Percentiles rank a stretch among this genome's conserved stretches.
phyloP scores from a whole-genome alignment of 2,797 vertebrate genomes.

The Sardinella longiceps region DNA sequence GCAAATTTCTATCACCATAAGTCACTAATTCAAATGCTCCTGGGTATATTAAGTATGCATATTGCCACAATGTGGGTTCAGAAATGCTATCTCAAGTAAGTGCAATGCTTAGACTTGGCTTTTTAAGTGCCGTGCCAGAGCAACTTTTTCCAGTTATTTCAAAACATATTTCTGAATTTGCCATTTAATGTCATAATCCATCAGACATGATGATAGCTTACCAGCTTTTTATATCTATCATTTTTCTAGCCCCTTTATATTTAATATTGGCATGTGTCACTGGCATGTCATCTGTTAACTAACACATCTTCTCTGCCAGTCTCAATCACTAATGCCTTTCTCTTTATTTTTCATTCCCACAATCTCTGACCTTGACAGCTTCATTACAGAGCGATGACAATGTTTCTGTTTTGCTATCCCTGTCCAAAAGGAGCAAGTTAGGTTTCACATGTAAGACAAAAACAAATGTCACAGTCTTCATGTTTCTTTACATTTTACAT shows the following conservation, averaged over 20 bases:
- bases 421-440: neutral
- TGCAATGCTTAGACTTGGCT: neutral
- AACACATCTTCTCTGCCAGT: neutral
- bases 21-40: conserved; percentile 15
- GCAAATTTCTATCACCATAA: conserved; percentile 21
- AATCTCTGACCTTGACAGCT: neutral
- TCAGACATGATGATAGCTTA: neutral
- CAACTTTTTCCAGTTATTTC: neutral
- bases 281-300: neutral
- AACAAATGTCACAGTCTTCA: too few relatives aligned
- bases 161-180: neutral
- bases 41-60: conserved; percentile 18
- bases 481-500: too few relatives aligned
- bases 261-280: neutral
- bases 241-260: neutral
- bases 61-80: neutral
- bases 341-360: neutral
- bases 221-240: neutral
- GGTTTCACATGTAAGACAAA: neutral
- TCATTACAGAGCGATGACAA: neutral
- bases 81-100: neutral
- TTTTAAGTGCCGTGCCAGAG: neutral
- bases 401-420: neutral
- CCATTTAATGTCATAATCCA: neutral
- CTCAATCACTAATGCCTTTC: neutral